Evolutionary conservation across 2,113 vertebrate species (phyloP), one percentile per base, ranked within the genome.

Genomic region (Silurus glanis): DNA sequence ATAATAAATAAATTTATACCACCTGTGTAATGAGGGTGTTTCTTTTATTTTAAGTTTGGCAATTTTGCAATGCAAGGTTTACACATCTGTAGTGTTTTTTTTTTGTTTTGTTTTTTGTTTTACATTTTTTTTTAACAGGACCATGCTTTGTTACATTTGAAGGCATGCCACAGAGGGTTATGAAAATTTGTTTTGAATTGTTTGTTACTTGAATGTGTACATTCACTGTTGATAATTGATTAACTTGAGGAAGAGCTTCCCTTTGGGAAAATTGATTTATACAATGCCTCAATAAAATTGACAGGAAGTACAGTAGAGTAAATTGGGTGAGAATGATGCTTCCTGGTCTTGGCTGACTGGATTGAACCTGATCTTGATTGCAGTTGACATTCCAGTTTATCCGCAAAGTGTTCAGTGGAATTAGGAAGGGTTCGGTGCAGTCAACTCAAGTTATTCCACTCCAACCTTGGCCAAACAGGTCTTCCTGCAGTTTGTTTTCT

Each of bases 1-100:
- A 92, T 90, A 88, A 86, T 51, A 56, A 88, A 83, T 55, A 75
- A 17, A 28, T 79, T 82, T 83, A 74, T 71, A 67, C 61, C 25
- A 61, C 12, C 58, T 53, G 56, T 59, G 13, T 66, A 56, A 62
- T 51, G 14, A 12, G 28, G 10, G 12, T 66, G 76, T 51, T 76
- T 47, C 4, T 21, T 59, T 17, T 19, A 3, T 19, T 10, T 59
- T 37, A 0, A 3, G 45, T 21, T 21, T 74, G 10, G 17, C 1
- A 56, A 16, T 37, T 59, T 17, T 58, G 8, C 13, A 75, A 53
- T n/a, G 2, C 21, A 80, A 2, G 37, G 16, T 13, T 58, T 79
- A 19, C 7, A 10, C 8, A 45, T 80, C 9, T 80, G 25, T 37
- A 19, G 14, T 19, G 16, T 58, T 47, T 14, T 51, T 10, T 75